These are phyloP conservation scores for Temnothorax ravouxi DNA, from an alignment of 2,888 invertebrate genomes.

Conservation along the genomic window DNA sequence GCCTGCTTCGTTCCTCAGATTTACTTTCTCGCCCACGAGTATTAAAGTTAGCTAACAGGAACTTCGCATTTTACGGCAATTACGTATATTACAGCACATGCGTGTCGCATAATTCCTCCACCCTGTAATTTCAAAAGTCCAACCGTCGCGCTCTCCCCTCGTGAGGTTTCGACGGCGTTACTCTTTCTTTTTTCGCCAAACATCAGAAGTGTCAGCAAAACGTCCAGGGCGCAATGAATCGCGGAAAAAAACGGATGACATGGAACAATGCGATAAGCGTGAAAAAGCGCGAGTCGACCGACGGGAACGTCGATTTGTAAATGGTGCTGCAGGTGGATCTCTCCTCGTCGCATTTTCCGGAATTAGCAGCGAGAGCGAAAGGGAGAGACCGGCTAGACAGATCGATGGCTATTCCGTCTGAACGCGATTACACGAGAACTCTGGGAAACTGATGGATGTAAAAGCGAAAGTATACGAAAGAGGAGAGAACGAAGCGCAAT, in stretches of 20 bases:
- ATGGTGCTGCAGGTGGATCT: constrained; percentile 48
- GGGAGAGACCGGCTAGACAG: constrained; percentile 37
- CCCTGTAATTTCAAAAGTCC: constrained; percentile 14
- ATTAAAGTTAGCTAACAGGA: constrained; percentile 31
- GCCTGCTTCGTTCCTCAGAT: constrained; percentile 13
- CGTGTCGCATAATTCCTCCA: constrained; percentile 14
- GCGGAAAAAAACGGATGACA: constrained; percentile 42
- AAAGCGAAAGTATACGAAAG: neutral
- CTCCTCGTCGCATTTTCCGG: constrained; percentile 28
- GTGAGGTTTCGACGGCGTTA: constrained; percentile 1
- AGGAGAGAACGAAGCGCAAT: neutral
- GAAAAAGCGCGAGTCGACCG: constrained; percentile 48
- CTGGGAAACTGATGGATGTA: neutral
- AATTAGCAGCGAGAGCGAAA: constrained; percentile 37
- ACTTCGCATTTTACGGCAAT: constrained; percentile 43
- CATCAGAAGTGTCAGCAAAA: constrained; percentile 50
- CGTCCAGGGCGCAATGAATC: constrained; percentile 37
- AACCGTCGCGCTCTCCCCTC: constrained; percentile 25
- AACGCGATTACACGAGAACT: constrained; percentile 26
- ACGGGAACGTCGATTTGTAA: constrained; percentile 46
- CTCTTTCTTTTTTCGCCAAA: constrained; percentile 8
- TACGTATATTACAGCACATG: constrained; percentile 20
- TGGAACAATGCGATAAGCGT: constrained; percentile 50
- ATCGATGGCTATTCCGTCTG: constrained; percentile 35
- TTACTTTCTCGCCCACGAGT: constrained; percentile 16